Conservation (phyloP, 2,888 invertebrate genomes). For the Cheilosia vulpina region DNA sequence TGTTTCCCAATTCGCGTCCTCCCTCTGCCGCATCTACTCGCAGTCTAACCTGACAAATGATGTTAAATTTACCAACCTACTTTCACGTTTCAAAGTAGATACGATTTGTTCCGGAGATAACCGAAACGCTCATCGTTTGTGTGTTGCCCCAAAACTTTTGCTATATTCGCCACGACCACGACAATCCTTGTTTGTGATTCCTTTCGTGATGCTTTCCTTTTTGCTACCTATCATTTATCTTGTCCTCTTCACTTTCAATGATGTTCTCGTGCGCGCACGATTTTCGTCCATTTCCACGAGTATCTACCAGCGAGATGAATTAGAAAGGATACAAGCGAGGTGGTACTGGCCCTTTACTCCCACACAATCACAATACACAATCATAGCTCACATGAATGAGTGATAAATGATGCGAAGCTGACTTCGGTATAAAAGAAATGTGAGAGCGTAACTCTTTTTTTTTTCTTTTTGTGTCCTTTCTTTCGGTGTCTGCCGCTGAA, state of each 20-base stretch:
- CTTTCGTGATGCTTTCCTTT: conserved; percentile 64
- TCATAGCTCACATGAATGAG: conserved; percentile 71
- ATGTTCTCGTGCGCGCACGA: conserved; percentile 63
- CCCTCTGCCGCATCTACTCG: conserved; percentile 20
- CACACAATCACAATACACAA: conserved; percentile 72
- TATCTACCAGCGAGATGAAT: conserved; percentile 40
- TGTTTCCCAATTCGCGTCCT: conserved; percentile 25
- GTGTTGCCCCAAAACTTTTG: conserved; percentile 55
- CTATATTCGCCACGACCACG: conserved; percentile 48
- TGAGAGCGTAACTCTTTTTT: conserved; percentile 59
- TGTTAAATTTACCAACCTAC: conserved; percentile 73
- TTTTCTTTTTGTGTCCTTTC: neutral
- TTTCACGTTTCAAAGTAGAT: conserved; percentile 70
- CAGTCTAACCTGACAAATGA: conserved; percentile 59
- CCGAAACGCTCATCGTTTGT: conserved; percentile 69
- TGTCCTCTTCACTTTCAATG: conserved; percentile 72
- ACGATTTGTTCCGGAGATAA: conserved; percentile 70
- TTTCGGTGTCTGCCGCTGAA: conserved; percentile 28
- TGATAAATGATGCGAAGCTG: conserved; percentile 72
- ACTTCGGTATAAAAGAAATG: conserved; percentile 68
- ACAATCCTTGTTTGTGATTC: conserved; percentile 68
- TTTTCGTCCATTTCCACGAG: conserved; percentile 36
- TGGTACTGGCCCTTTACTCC: conserved; percentile 59
- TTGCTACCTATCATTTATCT: conserved; percentile 72
- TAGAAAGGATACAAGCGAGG: conserved; percentile 55